A percentile compares a stretch with the other conserved stretches of the same genome.
Evolutionary conservation across 2,888 invertebrate species (phyloP).

Genomic region (Callyntrura sp.): DNA sequence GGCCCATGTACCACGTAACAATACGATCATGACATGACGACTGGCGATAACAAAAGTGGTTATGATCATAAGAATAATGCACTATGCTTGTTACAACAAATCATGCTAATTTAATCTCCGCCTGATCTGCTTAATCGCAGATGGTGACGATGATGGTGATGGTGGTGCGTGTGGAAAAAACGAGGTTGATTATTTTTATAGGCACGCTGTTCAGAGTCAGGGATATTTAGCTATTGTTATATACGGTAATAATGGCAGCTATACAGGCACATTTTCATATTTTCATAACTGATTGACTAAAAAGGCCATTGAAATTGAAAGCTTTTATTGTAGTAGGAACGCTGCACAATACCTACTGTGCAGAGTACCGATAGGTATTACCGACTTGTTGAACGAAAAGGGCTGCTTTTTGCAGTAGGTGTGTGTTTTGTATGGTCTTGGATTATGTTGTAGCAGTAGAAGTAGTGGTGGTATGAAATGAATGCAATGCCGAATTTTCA

Average conservation of each 20-base stretch:
- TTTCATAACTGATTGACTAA: constrained; percentile 41
- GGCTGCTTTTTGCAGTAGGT: not conserved
- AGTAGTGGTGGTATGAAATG: not conserved
- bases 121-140: constrained; percentile 20
- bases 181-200: no score
- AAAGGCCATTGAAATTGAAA: constrained; percentile 54
- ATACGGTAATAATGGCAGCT: no score
- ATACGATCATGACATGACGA: no score
- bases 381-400: not conserved
- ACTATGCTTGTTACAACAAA: not conserved
- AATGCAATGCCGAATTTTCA: no score
- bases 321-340: not conserved
- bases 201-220: no score
- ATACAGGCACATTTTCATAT: not conserved
- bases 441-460: not conserved
- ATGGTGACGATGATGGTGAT: not conserved
- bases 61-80: no score
- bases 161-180: not conserved
- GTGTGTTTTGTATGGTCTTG: not conserved
- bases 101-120: not conserved
- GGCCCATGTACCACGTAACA: no score
- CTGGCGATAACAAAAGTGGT: not conserved
- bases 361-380: not conserved
- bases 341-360: not conserved
- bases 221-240: not conserved